Conservation (phyloP, 2,888 invertebrate species). For the Hypercompe scribonia region DNA sequence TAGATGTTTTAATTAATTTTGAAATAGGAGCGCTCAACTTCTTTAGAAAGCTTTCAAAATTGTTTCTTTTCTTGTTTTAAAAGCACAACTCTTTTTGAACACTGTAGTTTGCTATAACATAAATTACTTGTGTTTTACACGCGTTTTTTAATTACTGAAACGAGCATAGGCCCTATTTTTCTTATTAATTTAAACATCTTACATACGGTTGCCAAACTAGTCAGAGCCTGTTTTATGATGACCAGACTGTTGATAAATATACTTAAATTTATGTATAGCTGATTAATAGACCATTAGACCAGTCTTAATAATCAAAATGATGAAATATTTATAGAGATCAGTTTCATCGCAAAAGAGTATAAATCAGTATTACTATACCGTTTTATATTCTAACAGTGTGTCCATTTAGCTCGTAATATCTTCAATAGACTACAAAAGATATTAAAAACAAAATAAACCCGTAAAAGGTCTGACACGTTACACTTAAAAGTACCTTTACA, state of each 20-base stretch:
- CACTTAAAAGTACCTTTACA: not conserved
- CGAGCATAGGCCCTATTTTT: not conserved
- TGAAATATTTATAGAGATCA: too few relatives aligned
- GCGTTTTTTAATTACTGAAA: not conserved
- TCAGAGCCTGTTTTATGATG: not conserved
- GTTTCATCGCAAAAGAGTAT: too few relatives aligned
- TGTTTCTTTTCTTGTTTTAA: not conserved
- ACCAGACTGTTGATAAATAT: not conserved
- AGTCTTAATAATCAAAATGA: too few relatives aligned
- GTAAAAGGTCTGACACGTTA: not conserved
- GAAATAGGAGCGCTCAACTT: conserved; percentile 44
- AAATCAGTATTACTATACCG: too few relatives aligned
- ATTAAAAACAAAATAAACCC: not conserved
- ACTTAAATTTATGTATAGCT: too few relatives aligned
- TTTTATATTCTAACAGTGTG: not conserved
- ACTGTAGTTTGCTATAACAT: not conserved
- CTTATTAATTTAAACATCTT: not conserved
- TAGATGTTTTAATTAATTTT: conserved; percentile 54
- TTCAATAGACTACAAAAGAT: not conserved
- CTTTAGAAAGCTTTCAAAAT: conserved; percentile 28
- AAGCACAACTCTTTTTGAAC: not conserved
- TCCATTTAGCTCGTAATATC: not conserved
- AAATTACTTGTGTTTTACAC: not conserved
- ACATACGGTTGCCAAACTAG: not conserved
- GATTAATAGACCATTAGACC: too few relatives aligned